Percentiles rank a stretch among this genome's conserved stretches.
Evolutionary conservation across 1,140 invertebrate species (phyloP).

Genomic region (Brachionus rubens): DNA sequence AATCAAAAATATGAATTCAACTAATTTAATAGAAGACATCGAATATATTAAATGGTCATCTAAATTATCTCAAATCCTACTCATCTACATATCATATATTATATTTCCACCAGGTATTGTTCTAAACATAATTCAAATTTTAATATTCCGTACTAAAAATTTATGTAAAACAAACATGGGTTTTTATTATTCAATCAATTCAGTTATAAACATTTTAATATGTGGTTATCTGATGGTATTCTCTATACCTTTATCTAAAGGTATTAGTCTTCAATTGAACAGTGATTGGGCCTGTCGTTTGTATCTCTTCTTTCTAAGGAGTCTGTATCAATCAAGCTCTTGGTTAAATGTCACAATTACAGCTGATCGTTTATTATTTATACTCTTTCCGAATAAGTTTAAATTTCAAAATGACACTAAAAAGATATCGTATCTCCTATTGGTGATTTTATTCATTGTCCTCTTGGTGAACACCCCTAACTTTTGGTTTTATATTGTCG

Average conservation of each 20-base stretch:
- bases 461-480: background rate
- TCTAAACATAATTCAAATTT: background rate
- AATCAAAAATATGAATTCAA: too few species aligned
- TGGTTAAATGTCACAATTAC: slow-evolving; percentile 4
- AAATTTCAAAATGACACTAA: slow-evolving; percentile 9
- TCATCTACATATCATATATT: too few species aligned
- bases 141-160: background rate
- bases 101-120: background rate
- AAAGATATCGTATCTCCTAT: background rate
- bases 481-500: too few species aligned
- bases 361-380: background rate
- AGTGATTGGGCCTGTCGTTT: background rate
- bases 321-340: slow-evolving; percentile 5
- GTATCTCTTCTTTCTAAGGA: background rate
- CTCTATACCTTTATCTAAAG: background rate
- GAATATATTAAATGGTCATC: too few species aligned
- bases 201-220: background rate
- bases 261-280: background rate
- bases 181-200: slow-evolving; percentile 13
- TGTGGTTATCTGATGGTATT: background rate
- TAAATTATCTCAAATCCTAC: too few species aligned
- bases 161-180: slow-evolving; percentile 2
- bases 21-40: too few species aligned
- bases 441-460: background rate
- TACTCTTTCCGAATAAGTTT: background rate